phyloP scores from a whole-genome alignment of 2,113 vertebrate genomes.

The Elaphurus davidianus region DNA sequence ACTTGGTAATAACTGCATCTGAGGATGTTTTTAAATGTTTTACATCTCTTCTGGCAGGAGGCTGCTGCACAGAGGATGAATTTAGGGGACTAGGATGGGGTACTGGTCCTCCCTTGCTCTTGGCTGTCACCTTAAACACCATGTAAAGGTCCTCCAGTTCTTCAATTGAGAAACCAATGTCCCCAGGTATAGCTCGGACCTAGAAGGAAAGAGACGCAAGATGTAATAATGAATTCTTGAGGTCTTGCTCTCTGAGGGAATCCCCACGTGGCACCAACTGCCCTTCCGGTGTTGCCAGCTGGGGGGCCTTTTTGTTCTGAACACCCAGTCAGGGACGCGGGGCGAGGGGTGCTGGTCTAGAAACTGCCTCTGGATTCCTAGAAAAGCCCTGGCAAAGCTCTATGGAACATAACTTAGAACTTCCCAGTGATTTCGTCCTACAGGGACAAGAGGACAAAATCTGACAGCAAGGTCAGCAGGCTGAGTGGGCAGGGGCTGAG shows the following conservation, averaged over 20 bases:
- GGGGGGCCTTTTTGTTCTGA: background rate
- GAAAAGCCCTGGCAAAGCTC: background rate
- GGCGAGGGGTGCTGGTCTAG: background rate
- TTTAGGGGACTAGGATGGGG: background rate
- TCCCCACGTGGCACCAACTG: accelerated
- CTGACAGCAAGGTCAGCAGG: accelerated
- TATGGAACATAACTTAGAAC: background rate
- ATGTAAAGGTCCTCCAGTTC: slow-evolving; percentile 96
- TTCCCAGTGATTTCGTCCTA: background rate
- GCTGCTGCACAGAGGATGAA: background rate
- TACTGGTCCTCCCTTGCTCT: background rate
- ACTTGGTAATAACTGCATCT: background rate
- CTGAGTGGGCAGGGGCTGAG: background rate
- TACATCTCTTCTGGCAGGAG: background rate
- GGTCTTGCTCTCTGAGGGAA: background rate
- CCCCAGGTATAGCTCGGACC: slow-evolving; percentile 95
- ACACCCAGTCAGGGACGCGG: accelerated
- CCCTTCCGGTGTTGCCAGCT: background rate
- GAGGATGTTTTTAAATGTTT: background rate
- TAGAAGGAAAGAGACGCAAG: slow-evolving; percentile 64
- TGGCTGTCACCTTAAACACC: slow-evolving; percentile 92
- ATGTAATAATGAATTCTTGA: background rate
- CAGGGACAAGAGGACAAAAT: background rate
- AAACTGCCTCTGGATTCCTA: background rate
- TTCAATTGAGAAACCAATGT: slow-evolving; percentile 94